Evolutionary conservation across 2,888 invertebrate genomes (phyloP), one percentile per base, ranked within the genome.

Genomic region (Acheta domesticus): DNA sequence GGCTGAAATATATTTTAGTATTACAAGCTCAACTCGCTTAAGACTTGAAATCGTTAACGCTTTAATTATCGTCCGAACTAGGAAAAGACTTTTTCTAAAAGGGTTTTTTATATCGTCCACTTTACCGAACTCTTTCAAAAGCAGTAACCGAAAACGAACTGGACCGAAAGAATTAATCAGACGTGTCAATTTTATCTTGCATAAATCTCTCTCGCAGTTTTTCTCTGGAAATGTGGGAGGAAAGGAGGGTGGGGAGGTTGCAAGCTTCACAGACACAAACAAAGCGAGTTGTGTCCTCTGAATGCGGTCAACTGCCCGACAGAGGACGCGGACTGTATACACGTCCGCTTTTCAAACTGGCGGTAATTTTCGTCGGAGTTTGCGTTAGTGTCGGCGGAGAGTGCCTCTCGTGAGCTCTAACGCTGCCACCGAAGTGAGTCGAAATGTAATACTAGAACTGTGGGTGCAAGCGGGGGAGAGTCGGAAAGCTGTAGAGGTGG

Each of bases 271-370:
- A 62, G 62, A 62, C 62, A 14, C 62, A n/a, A 62, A 62, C 62
- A 62, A 62, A 62, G 62, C 62, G 62, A n/a, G 62, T 62, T 62
- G n/a, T 36, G 62, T 62, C n/a, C 62, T 62, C 62, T 62, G 16
- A 62, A 62, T 19, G 36, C 36, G 36, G 36, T 36, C 36, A 36
- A 36, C 36, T 36, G 36, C 8, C 36, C 8, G 36, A 8, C 36
- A 36, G 36, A 36, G 36, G 36, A 36, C 4, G 36, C 36, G 36
- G 36, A 8, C 36, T 8, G 36, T 8, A 36, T 36, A 5, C 36
- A 36, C 36, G 36, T 36, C 36, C 5, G 36, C 36, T 36, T 36
- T 36, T 36, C 36, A 36, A 36, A 36, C 36, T 36, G 62, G 62
- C 16, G 62, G 62, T 19, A 62, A 62, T 62, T 62, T 62, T 62